phyloP scores from a whole-genome alignment of 2,888 invertebrate species.

The Euclidia mi region DNA sequence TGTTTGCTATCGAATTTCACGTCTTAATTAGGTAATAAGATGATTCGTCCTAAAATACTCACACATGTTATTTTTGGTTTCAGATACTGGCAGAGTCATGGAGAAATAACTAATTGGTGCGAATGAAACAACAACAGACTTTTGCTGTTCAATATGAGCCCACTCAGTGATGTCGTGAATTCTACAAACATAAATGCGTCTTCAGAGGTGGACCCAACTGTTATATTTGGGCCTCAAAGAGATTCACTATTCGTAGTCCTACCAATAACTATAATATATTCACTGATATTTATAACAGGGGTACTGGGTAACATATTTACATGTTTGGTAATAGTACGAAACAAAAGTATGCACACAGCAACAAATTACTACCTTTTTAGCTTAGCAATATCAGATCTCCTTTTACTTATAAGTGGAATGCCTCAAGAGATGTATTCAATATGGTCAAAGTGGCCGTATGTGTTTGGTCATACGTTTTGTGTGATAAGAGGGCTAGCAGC shows the following conservation, averaged over 20 bases:
- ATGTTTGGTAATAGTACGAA: slow-evolving; percentile 95
- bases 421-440: slow-evolving; percentile 95
- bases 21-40: too few relatives aligned
- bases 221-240: slow-evolving; percentile 81
- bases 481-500: slow-evolving; percentile 94
- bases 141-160: slow-evolving; percentile 28
- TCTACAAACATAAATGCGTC: slow-evolving; percentile 43
- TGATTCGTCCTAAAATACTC: too few relatives aligned
- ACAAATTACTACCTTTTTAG: slow-evolving; percentile 96
- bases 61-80: slow-evolving; percentile 34
- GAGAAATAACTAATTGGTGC: slow-evolving; percentile 4
- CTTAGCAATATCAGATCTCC: slow-evolving; percentile 95
- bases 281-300: slow-evolving; percentile 94
- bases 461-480: slow-evolving; percentile 95
- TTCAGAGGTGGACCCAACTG: slow-evolving; percentile 67
- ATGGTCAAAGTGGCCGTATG: slow-evolving; percentile 94
- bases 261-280: slow-evolving; percentile 94
- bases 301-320: slow-evolving; percentile 95
- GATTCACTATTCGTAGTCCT: slow-evolving; percentile 91
- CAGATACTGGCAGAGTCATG: slow-evolving; percentile 28
- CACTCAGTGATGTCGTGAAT: slow-evolving; percentile 29
- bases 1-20: too few relatives aligned
- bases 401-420: slow-evolving; percentile 94
- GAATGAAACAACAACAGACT: neutral
- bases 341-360: slow-evolving; percentile 95